These are phyloP conservation scores for Plecotus auritus DNA, from an alignment of 2,113 vertebrate genomes.

Conservation along the genomic window DNA sequence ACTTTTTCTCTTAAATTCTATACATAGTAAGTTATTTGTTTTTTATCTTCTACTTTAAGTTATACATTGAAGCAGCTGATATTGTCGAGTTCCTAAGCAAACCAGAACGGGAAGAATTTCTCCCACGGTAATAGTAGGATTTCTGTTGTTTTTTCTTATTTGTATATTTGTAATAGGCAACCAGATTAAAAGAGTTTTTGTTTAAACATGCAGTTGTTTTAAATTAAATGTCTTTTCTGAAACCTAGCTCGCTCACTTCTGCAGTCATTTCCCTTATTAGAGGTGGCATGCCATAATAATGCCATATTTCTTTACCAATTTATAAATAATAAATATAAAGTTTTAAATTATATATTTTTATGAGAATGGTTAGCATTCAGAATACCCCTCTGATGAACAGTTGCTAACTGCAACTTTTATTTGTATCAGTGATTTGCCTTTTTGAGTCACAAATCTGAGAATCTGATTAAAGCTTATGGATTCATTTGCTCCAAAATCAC, in stretches of 20 bases:
- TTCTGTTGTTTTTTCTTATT: slow-evolving; percentile 9
- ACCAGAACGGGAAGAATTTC: slow-evolving; percentile 88
- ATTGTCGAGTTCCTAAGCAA: slow-evolving; percentile 86
- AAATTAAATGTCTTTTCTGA: background rate
- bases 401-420: background rate
- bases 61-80: slow-evolving; percentile 93
- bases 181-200: background rate
- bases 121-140: slow-evolving; percentile 84
- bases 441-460: background rate
- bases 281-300: background rate
- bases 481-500: background rate
- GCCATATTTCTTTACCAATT: background rate
- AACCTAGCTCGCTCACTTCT: background rate
- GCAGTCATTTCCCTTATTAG: background rate
- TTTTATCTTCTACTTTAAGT: slow-evolving; percentile 78
- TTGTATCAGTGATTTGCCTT: background rate
- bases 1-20: background rate
- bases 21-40: background rate
- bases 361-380: slow-evolving; percentile 30
- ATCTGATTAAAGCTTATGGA: background rate
- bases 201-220: background rate
- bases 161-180: slow-evolving; percentile 17
- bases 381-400: background rate
- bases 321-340: background rate
- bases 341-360: background rate